A percentile compares a stretch with the other conserved stretches of the same genome.
phyloP scores from a whole-genome alignment of 2,888 invertebrate genomes.

The Conus canariensis region DNA sequence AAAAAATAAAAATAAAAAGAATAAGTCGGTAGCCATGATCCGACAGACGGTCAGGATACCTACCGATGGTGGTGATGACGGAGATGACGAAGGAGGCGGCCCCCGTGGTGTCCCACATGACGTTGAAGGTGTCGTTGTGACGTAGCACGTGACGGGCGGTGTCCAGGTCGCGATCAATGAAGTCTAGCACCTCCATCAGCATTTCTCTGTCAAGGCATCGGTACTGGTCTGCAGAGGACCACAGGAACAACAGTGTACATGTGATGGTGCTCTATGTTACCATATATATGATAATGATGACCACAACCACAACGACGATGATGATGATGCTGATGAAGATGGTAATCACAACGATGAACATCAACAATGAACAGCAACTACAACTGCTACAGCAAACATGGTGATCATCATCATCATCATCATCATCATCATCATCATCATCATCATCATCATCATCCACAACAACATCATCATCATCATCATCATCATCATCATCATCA shows the following conservation, averaged over 20 bases:
- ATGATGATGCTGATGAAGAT: neutral
- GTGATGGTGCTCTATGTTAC: too few relatives aligned
- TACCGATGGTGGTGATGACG: constrained; percentile 40
- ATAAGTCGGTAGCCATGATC: too few relatives aligned
- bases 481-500: too few relatives aligned
- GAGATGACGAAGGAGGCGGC: constrained; percentile 32
- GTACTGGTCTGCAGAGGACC: neutral
- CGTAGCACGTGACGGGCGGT: constrained; percentile 24
- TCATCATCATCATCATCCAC: too few relatives aligned
- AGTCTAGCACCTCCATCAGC: constrained; percentile 29
- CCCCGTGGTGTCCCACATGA: constrained; percentile 35
- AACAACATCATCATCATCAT: too few relatives aligned
- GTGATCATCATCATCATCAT: too few relatives aligned
- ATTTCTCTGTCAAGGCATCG: neutral
- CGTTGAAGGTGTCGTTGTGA: constrained; percentile 29
- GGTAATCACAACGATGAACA: too few relatives aligned
- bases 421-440: too few relatives aligned
- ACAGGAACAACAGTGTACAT: neutral
- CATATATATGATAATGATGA: neutral
- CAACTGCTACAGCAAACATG: too few relatives aligned
- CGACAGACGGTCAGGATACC: too few relatives aligned
- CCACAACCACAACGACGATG: constrained; percentile 14
- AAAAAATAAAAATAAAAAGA: too few relatives aligned
- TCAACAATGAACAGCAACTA: too few relatives aligned
- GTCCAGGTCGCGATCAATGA: constrained; percentile 29